phyloP scores from a whole-genome alignment of 2,888 invertebrate genomes.

The Sicus ferrugineus region DNA sequence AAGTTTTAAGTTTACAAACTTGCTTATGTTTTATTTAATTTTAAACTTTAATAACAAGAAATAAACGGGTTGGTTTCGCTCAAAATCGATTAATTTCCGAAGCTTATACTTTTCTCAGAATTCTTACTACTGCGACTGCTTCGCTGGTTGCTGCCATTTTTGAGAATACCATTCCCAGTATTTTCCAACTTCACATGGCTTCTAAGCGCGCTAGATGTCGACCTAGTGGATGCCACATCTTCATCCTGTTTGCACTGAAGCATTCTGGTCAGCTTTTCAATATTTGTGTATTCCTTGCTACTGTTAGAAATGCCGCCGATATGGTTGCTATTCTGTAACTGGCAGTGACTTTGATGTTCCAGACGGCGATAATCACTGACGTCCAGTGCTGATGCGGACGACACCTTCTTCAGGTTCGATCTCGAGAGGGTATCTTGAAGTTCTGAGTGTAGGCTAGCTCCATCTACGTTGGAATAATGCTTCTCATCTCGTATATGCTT shows the following conservation, averaged over 20 bases:
- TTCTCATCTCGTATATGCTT: conserved; percentile 19
- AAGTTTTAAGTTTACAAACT: no score
- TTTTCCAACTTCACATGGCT: conserved; percentile 31
- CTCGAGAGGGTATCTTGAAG: conserved; percentile 78
- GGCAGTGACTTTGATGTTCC: conserved; percentile 46
- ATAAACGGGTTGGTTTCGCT: not conserved
- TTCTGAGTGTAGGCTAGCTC: conserved; percentile 75
- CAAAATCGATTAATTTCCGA: conserved; percentile 56
- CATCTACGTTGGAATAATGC: not conserved
- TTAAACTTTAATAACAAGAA: not conserved
- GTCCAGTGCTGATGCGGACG: not conserved
- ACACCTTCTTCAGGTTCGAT: conserved; percentile 74
- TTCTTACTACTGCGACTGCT: conserved; percentile 46
- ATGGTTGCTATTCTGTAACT: conserved; percentile 30
- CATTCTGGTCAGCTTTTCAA: conserved; percentile 46
- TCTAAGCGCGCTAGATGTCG: not conserved
- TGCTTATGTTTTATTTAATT: no score
- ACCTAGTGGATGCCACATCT: not conserved
- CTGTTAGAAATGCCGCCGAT: conserved; percentile 29
- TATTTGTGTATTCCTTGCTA: conserved; percentile 40
- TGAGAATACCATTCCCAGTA: conserved; percentile 65
- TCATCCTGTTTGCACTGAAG: conserved; percentile 41
- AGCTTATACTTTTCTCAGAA: conserved; percentile 60
- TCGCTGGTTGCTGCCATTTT: conserved; percentile 59
- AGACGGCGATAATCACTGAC: no score